Evolutionary conservation across 2,888 invertebrate genomes (phyloP).

Genomic region (Geophilus truncorum): DNA sequence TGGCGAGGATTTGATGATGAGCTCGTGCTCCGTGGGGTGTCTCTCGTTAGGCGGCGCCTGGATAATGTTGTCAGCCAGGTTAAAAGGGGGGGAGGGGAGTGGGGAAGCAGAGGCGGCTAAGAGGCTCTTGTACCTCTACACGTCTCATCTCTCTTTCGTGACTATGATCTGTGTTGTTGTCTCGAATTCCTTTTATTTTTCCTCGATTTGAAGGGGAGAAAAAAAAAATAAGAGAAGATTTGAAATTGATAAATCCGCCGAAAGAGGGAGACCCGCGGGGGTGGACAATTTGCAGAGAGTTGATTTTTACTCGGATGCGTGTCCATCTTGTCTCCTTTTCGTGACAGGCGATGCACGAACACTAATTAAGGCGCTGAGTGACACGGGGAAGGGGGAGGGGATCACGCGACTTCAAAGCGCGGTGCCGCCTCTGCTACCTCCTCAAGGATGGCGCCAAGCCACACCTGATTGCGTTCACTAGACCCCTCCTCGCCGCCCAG

Average conservation of each 20-base stretch:
- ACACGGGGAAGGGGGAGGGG: neutral
- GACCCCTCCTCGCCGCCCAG: slow-evolving; percentile 14
- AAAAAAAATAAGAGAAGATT: neutral
- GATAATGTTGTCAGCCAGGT: slow-evolving; percentile 5
- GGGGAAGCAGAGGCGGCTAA: neutral
- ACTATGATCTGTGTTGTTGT: slow-evolving; percentile 16
- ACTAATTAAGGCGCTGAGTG: slow-evolving; percentile 29
- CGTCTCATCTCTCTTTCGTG: slow-evolving; percentile 11
- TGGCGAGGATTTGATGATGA: slow-evolving; percentile 2
- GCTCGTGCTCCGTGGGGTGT: slow-evolving; percentile 6
- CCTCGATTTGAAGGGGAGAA: neutral
- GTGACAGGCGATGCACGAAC: slow-evolving; percentile 25
- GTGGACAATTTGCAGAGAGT: neutral
- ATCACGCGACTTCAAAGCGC: neutral
- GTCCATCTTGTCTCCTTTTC: slow-evolving; percentile 25
- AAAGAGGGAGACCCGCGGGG: neutral
- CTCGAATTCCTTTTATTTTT: neutral
- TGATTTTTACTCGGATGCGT: slow-evolving; percentile 28
- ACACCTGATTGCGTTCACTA: slow-evolving; percentile 29
- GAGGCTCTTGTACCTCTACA: neutral
- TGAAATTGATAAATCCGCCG: neutral
- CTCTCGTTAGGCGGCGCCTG: slow-evolving; percentile 20
- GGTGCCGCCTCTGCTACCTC: slow-evolving; percentile 9
- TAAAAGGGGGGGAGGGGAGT: neutral
- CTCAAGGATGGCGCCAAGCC: slow-evolving; percentile 20